A percentile compares a stretch with the other conserved stretches of the same genome.
Conservation (phyloP, 2,888 invertebrate genomes). For the Esperia sulphurella region DNA sequence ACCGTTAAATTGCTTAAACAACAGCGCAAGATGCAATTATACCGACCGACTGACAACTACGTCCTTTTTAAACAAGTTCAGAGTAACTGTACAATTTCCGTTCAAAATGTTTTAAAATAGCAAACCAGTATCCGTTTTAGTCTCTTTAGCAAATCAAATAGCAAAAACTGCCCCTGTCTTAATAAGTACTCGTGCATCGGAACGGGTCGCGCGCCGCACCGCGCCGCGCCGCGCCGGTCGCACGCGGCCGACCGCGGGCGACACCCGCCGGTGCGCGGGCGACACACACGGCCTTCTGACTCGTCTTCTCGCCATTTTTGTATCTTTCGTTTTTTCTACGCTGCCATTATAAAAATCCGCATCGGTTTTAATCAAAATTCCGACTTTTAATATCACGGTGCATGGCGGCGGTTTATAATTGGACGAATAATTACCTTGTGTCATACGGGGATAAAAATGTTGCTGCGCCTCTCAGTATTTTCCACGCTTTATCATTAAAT, state of each 20-base stretch:
- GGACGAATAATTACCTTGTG: constrained; percentile 60
- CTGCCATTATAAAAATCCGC: constrained; percentile 65
- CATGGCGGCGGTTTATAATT: constrained; percentile 50
- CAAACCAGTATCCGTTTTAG: constrained; percentile 72
- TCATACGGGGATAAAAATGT: constrained; percentile 50
- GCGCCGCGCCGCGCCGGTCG: constrained; percentile 26
- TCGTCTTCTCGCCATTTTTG: constrained; percentile 66
- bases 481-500: constrained; percentile 41
- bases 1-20: constrained; percentile 7
- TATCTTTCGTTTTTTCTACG: constrained; percentile 59
- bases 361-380: constrained; percentile 72
- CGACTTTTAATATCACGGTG: constrained; percentile 61
- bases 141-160: constrained; percentile 76
- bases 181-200: constrained; percentile 68
- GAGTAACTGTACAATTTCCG: constrained; percentile 76
- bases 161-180: constrained; percentile 76
- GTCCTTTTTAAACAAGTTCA: constrained; percentile 52
- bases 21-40: constrained; percentile 18
- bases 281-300: constrained; percentile 26
- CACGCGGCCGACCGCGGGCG: constrained; percentile 21
- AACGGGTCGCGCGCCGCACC: constrained; percentile 59
- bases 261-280: constrained; percentile 15
- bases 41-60: constrained; percentile 26
- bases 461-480: constrained; percentile 28
- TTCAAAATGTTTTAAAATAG: constrained; percentile 74